phyloP scores from a whole-genome alignment of 2,797 vertebrate genomes.

The Oophaga sylvatica region DNA sequence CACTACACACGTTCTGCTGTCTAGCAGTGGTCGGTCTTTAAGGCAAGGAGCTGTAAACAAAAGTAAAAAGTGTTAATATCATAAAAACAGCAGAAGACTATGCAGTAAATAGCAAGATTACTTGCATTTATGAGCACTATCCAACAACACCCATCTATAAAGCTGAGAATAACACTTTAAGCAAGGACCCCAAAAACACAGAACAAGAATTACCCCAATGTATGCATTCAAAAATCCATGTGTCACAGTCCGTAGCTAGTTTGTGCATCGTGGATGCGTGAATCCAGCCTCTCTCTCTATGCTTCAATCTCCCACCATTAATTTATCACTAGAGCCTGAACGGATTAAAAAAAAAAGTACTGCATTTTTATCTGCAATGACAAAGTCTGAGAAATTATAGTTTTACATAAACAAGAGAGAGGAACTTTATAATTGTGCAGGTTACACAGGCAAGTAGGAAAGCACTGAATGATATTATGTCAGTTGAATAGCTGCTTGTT shows the following conservation, averaged over 20 bases:
- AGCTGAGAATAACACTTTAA: not conserved
- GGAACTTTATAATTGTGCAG: not conserved
- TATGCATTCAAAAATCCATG: not conserved
- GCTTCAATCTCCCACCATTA: not conserved
- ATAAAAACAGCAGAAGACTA: too few species aligned
- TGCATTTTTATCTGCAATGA: not conserved
- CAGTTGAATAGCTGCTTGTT: conserved; percentile 30
- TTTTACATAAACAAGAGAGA: conserved; percentile 1
- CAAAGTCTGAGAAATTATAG: not conserved
- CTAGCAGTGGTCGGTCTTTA: too few species aligned
- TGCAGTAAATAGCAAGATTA: too few species aligned
- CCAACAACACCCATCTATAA: too few species aligned
- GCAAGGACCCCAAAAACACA: not conserved
- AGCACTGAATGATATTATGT: conserved; percentile 4
- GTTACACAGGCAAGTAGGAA: not conserved
- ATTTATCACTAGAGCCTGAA: not conserved
- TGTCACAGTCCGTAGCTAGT: too few species aligned
- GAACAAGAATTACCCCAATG: not conserved
- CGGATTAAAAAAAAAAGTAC: not conserved
- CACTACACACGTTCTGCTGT: too few species aligned
- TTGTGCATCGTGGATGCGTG: too few species aligned
- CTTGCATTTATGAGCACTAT: too few species aligned
- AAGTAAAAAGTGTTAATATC: too few species aligned
- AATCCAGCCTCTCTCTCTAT: not conserved
- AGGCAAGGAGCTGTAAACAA: too few species aligned